Evolutionary conservation across 2,888 invertebrate species (phyloP), one percentile per base, ranked within the genome.

Genomic region (Panorpa germanica): DNA sequence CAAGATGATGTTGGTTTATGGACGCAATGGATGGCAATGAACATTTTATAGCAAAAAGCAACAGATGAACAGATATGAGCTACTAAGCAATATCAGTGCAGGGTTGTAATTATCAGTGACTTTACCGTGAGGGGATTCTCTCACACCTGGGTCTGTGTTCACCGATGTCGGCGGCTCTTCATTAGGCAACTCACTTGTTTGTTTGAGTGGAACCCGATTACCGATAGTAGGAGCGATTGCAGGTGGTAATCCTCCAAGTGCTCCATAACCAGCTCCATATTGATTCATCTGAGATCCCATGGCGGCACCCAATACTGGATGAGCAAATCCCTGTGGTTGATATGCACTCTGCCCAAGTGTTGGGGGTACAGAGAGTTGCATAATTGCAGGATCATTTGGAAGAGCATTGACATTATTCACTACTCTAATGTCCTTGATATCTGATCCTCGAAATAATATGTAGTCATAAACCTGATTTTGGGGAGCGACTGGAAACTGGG

Each of bases 391-490:
- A 63, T 98, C 98, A 59, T 91, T 90, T 38, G 86, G 83, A 48
- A 85, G 63, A 30, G 80, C 72, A 39, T 75, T 70, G 31, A 74
- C 76, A 63, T 75, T 80, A 57, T 82, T 86, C 36, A 96, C 80
- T 29, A 98, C 91, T 53, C 91, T 72, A 47, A 99, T 86, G 55
- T 98, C 96, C 61, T 98, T 98, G 49, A 99, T 98, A 55, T 99
- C 98, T 40, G 86, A 78, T 26, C 96, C 96, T 41, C 95, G 72
- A 60, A 98, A 98, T 43, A 98, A 69, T 47, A 98, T 98, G 58
- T 93, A 98, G 52, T 98, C 96, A 55, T 95, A 98, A 32, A 96
- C 81, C 57, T 98, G 95, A 59, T 86, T 90, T 54, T 95, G 82
- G 12, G 93, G 86, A 30, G 93, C 85, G 33, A 98, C 91, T 37